phyloP scores from a whole-genome alignment of 1,140 invertebrate genomes.

The Cydia amplana region DNA sequence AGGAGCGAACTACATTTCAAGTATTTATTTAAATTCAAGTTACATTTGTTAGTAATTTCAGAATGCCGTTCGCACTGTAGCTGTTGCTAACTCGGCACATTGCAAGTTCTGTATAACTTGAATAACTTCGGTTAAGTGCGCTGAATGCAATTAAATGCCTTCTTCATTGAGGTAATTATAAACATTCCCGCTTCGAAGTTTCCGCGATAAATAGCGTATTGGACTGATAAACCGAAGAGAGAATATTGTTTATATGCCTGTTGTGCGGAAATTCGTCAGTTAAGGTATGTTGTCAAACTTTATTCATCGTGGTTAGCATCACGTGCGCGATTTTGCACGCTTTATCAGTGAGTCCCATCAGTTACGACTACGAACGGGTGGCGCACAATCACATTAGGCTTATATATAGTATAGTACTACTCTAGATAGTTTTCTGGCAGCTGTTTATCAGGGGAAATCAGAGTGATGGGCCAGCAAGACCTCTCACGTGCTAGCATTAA shows the following conservation, averaged over 20 bases:
- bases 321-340: too few relatives aligned
- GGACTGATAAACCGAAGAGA: not conserved
- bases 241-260: not conserved
- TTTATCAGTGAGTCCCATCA: too few relatives aligned
- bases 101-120: slow-evolving; percentile 6
- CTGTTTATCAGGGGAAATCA: too few relatives aligned
- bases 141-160: slow-evolving; percentile 13
- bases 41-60: slow-evolving; percentile 11
- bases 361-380: too few relatives aligned
- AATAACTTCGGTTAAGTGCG: not conserved
- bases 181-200: not conserved
- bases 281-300: too few relatives aligned
- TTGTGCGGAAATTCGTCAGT: too few relatives aligned
- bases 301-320: too few relatives aligned
- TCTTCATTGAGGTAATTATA: slow-evolving; percentile 8
- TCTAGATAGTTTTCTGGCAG: too few relatives aligned
- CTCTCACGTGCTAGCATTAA: too few relatives aligned
- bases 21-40: slow-evolving; percentile 8
- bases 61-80: not conserved
- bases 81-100: slow-evolving; percentile 12
- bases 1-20: not conserved
- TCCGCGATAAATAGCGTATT: slow-evolving; percentile 1
- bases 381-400: too few relatives aligned
- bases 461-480: too few relatives aligned
- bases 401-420: too few relatives aligned